Conservation (phyloP, 2,113 vertebrate species). For the Cephalopholis sonnerati region DNA sequence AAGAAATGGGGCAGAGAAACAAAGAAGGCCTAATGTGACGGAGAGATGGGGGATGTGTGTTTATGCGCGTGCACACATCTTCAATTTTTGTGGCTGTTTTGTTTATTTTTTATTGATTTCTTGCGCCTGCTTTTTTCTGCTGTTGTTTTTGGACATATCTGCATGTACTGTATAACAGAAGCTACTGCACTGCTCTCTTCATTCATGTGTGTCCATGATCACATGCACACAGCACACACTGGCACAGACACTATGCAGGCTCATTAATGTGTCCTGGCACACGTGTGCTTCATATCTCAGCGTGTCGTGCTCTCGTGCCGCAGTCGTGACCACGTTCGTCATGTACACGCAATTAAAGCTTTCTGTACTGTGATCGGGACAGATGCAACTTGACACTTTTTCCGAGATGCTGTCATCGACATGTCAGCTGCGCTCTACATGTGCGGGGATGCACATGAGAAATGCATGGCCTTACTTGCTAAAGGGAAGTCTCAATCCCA, state of each 20-base stretch:
- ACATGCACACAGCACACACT: neutral
- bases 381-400: neutral
- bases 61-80: neutral
- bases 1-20: slow-evolving; percentile 67
- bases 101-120: slow-evolving; percentile 24
- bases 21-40: slow-evolving; percentile 31
- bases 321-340: neutral
- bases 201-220: neutral
- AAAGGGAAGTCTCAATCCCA: neutral
- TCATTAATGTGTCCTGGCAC: neutral
- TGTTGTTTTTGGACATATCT: neutral
- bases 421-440: neutral
- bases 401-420: neutral
- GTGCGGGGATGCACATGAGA: accelerated
- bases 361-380: neutral
- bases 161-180: neutral
- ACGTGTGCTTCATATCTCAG: neutral
- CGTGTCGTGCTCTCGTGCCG: neutral
- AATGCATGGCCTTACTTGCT: neutral
- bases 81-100: neutral
- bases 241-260: neutral
- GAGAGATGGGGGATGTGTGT: slow-evolving; percentile 24
- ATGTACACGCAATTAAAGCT: neutral
- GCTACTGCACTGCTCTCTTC: neutral
- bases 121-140: neutral